Evolutionary conservation across 2,113 vertebrate genomes (phyloP), one percentile per base, ranked within the genome.

Genomic region (Anser cygnoides): DNA sequence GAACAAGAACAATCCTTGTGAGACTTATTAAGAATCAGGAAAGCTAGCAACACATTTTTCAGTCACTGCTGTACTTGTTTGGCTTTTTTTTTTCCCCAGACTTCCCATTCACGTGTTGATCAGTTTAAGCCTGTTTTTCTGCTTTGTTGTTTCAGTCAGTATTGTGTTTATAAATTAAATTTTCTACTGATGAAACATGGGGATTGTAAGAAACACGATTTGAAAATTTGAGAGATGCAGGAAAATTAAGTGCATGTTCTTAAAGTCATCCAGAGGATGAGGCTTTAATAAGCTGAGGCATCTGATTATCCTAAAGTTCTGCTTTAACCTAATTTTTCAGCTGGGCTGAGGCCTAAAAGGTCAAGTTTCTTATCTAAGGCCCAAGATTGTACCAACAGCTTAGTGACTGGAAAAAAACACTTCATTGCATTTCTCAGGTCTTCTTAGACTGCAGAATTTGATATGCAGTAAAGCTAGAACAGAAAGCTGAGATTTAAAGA

Each of bases 251-350:
- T 31, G 4, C 25, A 20, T 2, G 0, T 76, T 75, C n/a, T 39
- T 37, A 41, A 80, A 84, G 2, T 28, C 15, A 8, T 49, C 57
- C 8, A 1, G 28, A n/a, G 14, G 14, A 35, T 80, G n/a, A 35
- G 9, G 6, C 4, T 61, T 3, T 37, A 37, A 59, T 65, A 73
- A 77, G 11, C 20, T 81, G 28, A 61, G 35, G 15, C 16, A 92
- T 29, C 18, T 85, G 68, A 49, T 44, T 87, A 50, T 49, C 77
- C 37, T 49, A 58, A 92, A 92, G 26, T 88, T 89, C 26, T 89
- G 13, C 15, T 92, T 94, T 81, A 86, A 49, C 41, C 11, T 29
- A 77, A 77, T 90, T 87, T 83, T 93, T 14, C 58, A 78, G 0
- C 11, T 81, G n/a, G 22, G 9, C 20, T 88, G 25, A 93, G 15